These are phyloP conservation scores for Albula glossodonta DNA, from an alignment of 2,113 vertebrate genomes.

Conservation along the genomic window DNA sequence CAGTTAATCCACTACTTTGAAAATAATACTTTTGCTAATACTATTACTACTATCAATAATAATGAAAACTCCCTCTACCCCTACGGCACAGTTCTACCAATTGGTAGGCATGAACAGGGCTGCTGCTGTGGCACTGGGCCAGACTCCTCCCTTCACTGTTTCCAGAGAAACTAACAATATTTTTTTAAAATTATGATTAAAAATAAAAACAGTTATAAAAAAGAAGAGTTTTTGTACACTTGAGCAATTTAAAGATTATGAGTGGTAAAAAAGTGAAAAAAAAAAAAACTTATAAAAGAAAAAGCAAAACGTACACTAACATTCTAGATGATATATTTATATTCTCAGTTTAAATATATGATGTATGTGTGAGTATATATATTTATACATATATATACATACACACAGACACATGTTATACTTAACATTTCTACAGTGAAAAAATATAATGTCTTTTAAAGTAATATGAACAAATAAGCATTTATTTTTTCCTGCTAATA, in stretches of 20 bases:
- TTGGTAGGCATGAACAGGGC: conserved; percentile 37
- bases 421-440: conserved; percentile 85
- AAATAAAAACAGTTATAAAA: conserved; percentile 40
- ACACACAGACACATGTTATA: conserved; percentile 67
- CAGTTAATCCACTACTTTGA: conserved; percentile 48
- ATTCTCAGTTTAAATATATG: conserved; percentile 76
- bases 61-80: conserved; percentile 45
- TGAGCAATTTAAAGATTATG: conserved; percentile 39
- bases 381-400: conserved; percentile 40
- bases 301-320: conserved; percentile 60
- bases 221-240: conserved; percentile 47
- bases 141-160: conserved; percentile 23
- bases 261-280: conserved; percentile 48
- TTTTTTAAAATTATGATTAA: conserved; percentile 39
- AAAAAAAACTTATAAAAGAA: conserved; percentile 47
- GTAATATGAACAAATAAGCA: conserved; percentile 87
- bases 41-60: conserved; percentile 48
- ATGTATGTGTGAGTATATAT: conserved; percentile 61
- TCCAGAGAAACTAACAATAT: conserved; percentile 42
- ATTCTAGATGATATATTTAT: conserved; percentile 72
- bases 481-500: conserved; percentile 67
- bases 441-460: conserved; percentile 97
- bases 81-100: conserved; percentile 49
- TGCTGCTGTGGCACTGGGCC: conserved; percentile 8
- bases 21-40: conserved; percentile 44